Evolutionary conservation across 2,888 invertebrate genomes (phyloP).

Genomic region (Hypena proboscidalis): DNA sequence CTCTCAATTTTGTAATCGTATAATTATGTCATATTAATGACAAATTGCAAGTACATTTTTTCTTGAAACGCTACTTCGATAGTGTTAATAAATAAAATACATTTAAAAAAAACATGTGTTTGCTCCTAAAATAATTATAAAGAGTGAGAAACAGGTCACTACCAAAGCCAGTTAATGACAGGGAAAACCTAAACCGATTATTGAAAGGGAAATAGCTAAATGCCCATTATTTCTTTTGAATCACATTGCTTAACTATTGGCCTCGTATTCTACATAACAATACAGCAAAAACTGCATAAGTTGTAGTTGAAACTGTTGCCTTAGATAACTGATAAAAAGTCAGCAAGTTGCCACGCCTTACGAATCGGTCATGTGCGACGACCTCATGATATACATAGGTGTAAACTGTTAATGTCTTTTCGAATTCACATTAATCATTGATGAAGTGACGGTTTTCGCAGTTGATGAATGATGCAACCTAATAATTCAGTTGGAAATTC

Average conservation of each 20-base stretch:
- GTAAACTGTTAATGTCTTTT: too few relatives aligned
- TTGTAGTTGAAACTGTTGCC: conserved; percentile 7
- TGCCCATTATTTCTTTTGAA: conserved; percentile 28
- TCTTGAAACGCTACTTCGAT: too few relatives aligned
- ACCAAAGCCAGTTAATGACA: conserved; percentile 9
- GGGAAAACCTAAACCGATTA: conserved; percentile 28
- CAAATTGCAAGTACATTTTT: too few relatives aligned
- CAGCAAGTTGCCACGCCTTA: conserved; percentile 11
- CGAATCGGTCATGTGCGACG: conserved; percentile 10
- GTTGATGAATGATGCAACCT: background rate
- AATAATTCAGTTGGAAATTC: background rate
- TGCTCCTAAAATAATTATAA: too few relatives aligned
- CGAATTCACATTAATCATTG: too few relatives aligned
- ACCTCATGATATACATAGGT: too few relatives aligned
- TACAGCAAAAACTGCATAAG: conserved; percentile 27
- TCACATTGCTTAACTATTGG: conserved; percentile 28
- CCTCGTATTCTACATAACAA: conserved; percentile 38
- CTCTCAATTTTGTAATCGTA: too few relatives aligned
- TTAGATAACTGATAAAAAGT: conserved; percentile 16
- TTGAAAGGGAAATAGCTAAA: too few relatives aligned
- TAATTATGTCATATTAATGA: too few relatives aligned
- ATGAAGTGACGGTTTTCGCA: conserved; percentile 1
- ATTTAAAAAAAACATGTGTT: too few relatives aligned
- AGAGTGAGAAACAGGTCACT: too few relatives aligned
- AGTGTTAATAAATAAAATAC: too few relatives aligned